Conservation (phyloP, 2,113 vertebrate genomes). For the Cyprinus carpio region DNA sequence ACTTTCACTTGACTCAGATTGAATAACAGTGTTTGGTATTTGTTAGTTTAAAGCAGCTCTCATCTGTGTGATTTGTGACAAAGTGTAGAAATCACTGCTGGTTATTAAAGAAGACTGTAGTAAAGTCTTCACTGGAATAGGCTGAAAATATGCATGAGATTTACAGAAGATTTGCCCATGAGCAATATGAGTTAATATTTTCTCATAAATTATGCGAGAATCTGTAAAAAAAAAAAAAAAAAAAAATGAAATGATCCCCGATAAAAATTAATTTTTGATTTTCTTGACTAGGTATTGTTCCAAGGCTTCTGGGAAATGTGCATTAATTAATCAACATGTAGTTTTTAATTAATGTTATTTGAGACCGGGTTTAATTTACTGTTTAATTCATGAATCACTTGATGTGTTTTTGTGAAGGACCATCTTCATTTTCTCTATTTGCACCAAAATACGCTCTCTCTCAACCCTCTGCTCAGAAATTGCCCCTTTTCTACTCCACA, state of each 20-base stretch:
- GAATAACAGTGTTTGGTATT: background rate
- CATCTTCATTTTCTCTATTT: background rate
- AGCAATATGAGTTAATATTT: conserved; percentile 45
- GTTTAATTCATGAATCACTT: conserved; percentile 42
- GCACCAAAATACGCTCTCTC: background rate
- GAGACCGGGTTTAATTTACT: conserved; percentile 9
- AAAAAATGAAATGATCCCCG: conserved; percentile 33
- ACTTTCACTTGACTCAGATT: background rate
- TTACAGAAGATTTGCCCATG: conserved; percentile 25
- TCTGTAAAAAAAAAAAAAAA: too few species aligned
- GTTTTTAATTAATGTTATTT: conserved; percentile 29
- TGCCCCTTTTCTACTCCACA: background rate
- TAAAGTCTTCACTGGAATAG: background rate
- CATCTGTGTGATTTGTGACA: background rate
- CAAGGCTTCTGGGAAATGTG: conserved; percentile 19
- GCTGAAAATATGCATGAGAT: conserved; percentile 22
- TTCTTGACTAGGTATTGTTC: conserved; percentile 40
- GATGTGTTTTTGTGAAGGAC: conserved; percentile 3
- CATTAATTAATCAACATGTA: conserved; percentile 37
- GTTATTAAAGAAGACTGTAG: background rate
- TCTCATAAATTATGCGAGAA: conserved; percentile 52
- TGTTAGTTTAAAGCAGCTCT: background rate
- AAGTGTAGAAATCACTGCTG: background rate
- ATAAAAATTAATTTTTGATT: conserved; percentile 33
- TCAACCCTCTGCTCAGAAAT: background rate